Conservation (phyloP, 2,797 vertebrate species). For the Hoplostethus mediterraneus region DNA sequence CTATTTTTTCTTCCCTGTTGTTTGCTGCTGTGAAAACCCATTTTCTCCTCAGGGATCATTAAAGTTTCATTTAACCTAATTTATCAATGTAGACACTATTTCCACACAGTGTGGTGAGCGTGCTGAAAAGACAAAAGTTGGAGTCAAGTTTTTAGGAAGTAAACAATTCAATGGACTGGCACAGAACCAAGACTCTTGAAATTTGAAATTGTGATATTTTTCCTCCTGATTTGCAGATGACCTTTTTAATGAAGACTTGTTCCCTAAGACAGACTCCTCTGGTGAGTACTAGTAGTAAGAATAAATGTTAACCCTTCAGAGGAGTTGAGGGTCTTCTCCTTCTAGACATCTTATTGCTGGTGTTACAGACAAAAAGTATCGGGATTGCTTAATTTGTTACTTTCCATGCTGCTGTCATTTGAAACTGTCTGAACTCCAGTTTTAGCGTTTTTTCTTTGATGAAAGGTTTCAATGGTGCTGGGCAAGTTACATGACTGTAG, state of each 20-base stretch:
- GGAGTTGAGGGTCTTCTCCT: neutral
- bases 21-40: too few species aligned
- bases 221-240: constrained; percentile 84
- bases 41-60: too few species aligned
- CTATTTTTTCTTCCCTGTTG: too few species aligned
- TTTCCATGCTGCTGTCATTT: neutral
- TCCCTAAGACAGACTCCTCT: constrained; percentile 90
- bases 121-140: too few species aligned
- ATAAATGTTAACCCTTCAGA: neutral
- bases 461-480: neutral
- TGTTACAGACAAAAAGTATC: neutral
- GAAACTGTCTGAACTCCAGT: neutral
- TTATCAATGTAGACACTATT: too few species aligned
- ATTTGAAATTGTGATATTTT: constrained; percentile 23
- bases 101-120: too few species aligned
- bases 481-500: too few species aligned
- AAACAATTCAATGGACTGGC: too few species aligned
- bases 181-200: too few species aligned
- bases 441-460: neutral
- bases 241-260: constrained; percentile 95
- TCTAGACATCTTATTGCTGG: too few species aligned
- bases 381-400: constrained; percentile 9
- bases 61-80: too few species aligned
- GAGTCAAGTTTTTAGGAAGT: too few species aligned
- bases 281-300: constrained; percentile 81